A percentile compares a stretch with the other conserved stretches of the same genome.
These are phyloP conservation scores for Invenusta paracnida DNA, from an alignment of 2,888 invertebrate species.

Conservation along the genomic window DNA sequence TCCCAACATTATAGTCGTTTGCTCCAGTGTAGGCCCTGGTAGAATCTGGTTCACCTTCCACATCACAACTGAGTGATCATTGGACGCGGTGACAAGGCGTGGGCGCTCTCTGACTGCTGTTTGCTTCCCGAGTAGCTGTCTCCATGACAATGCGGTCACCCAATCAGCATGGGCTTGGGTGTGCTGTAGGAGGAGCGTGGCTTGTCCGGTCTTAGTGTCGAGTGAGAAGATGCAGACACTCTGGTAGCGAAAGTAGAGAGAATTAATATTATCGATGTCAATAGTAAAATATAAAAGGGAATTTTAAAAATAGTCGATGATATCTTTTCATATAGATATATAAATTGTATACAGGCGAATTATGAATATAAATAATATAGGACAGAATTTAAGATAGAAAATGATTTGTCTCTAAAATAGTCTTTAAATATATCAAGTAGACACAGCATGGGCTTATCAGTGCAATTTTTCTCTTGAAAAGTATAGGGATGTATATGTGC, in stretches of 20 bases:
- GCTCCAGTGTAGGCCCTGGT: background rate
- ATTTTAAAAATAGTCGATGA: too few species aligned
- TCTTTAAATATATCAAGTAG: too few species aligned
- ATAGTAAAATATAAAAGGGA: too few species aligned
- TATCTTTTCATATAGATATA: too few species aligned
- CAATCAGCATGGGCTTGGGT: background rate
- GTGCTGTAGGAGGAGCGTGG: background rate
- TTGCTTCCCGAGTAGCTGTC: background rate
- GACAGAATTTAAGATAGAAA: too few species aligned
- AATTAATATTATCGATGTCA: background rate
- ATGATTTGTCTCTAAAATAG: too few species aligned
- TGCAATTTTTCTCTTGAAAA: too few species aligned
- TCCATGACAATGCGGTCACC: background rate
- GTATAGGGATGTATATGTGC: too few species aligned
- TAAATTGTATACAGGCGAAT: too few species aligned
- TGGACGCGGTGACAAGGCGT: background rate
- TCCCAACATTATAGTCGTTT: background rate
- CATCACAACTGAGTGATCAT: background rate
- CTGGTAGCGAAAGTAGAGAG: background rate
- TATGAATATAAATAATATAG: too few species aligned
- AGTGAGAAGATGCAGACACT: background rate
- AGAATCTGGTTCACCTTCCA: background rate
- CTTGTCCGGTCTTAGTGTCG: background rate
- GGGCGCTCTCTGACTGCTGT: background rate
- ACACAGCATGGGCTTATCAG: too few species aligned